A percentile compares a stretch with the other conserved stretches of the same genome.
Evolutionary conservation across 2,113 vertebrate species (phyloP).

Genomic region (Entomyzon cyanotis): DNA sequence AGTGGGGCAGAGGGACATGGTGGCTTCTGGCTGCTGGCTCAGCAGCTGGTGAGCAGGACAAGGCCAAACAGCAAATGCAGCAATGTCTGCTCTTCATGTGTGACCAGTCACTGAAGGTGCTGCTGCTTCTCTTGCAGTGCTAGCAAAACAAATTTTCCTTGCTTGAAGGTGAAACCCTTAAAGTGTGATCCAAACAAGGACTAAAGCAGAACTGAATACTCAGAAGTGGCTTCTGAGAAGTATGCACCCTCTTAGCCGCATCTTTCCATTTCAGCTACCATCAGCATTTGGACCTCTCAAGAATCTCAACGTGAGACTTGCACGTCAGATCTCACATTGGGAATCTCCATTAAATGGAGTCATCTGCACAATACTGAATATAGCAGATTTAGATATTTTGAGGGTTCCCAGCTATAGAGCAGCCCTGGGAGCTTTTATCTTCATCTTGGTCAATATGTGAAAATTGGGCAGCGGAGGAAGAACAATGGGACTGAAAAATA

Average conservation of each 20-base stretch:
- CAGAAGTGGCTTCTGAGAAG: background rate
- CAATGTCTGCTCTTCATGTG: background rate
- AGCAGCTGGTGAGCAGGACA: background rate
- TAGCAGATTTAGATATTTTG: background rate
- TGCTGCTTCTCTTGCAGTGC: background rate
- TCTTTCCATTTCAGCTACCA: background rate
- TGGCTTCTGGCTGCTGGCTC: background rate
- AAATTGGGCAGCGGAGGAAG: background rate
- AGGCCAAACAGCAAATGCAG: background rate
- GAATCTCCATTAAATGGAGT: background rate
- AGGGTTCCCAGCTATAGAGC: background rate
- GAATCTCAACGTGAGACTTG: background rate
- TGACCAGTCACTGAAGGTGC: background rate
- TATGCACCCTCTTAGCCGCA: background rate
- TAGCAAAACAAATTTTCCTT: background rate
- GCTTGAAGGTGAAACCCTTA: background rate
- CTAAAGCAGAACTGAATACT: background rate
- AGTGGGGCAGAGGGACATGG: background rate
- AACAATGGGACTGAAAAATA: background rate
- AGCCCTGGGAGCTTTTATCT: background rate
- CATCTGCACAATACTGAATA: background rate
- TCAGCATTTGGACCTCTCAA: background rate
- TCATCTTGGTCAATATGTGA: background rate
- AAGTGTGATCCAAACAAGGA: background rate
- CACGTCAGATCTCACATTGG: background rate